phyloP scores from a whole-genome alignment of 1,140 invertebrate genomes.

The Cydia pomonella region DNA sequence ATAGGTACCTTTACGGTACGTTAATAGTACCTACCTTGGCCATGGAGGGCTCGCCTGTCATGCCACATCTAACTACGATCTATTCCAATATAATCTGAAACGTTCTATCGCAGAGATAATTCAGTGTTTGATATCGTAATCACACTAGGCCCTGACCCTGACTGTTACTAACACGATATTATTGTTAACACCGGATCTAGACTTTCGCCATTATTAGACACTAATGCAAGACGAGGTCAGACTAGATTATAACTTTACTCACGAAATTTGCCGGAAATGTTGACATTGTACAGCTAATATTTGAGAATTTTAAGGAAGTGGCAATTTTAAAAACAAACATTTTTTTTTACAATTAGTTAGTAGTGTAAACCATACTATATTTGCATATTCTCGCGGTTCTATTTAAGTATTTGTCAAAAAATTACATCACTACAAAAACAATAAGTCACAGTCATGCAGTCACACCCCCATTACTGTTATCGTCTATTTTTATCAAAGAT shows the following conservation, averaged over 20 bases:
- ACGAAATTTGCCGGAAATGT: neutral
- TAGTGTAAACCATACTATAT: no score
- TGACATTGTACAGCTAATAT: neutral
- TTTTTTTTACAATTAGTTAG: no score
- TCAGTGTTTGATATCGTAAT: conserved; percentile 18
- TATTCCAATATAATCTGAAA: conserved; percentile 15
- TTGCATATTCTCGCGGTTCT: no score
- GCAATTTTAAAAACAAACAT: neutral
- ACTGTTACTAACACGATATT: neutral
- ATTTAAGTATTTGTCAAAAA: no score
- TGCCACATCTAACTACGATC: neutral
- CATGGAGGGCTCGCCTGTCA: neutral
- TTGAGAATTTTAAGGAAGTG: neutral
- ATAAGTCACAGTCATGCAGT: neutral
- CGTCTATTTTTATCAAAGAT: neutral
- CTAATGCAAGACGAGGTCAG: neutral
- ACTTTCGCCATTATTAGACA: neutral
- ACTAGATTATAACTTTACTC: neutral
- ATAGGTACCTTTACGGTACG: neutral
- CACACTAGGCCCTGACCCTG: conserved; percentile 2
- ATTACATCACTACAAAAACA: neutral
- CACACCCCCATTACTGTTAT: conserved; percentile 2
- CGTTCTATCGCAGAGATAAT: conserved; percentile 2
- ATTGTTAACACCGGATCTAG: neutral
- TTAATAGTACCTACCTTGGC: neutral